Percentiles rank a stretch among this genome's conserved stretches.
phyloP scores from a whole-genome alignment of 2,797 vertebrate species.

The Microcaecilia unicolor region DNA sequence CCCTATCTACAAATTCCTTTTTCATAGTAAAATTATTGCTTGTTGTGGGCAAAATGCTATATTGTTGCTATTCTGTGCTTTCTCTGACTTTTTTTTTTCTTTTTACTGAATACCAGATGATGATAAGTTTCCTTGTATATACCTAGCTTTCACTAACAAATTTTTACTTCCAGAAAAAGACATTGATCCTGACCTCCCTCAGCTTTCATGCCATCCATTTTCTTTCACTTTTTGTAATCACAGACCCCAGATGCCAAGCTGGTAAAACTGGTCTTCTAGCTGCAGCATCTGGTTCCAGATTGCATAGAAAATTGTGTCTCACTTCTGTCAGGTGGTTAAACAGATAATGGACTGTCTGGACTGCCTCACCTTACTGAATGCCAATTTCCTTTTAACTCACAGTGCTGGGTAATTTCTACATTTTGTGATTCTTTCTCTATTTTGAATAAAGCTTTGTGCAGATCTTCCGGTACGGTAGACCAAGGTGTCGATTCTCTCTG shows the following conservation, averaged over 20 bases:
- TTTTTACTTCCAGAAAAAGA: too few species aligned
- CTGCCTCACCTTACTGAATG: constrained; percentile 26
- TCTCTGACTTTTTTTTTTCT: too few species aligned
- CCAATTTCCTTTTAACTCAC: constrained; percentile 26
- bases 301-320: constrained; percentile 27
- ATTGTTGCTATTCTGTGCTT: too few species aligned
- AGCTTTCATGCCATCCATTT: too few species aligned
- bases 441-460: constrained; percentile 9
- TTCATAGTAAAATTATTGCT: too few species aligned
- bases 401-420: constrained; percentile 22
- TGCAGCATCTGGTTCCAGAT: constrained; percentile 18
- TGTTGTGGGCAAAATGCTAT: too few species aligned
- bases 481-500: too few species aligned
- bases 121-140: too few species aligned
- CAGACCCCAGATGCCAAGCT: constrained; percentile 11
- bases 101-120: too few species aligned
- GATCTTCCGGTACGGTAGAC: background rate
- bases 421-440: constrained; percentile 2
- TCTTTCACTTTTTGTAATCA: background rate
- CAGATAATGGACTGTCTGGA: constrained; percentile 27
- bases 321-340: constrained; percentile 37
- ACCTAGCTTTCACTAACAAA: too few species aligned
- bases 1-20: too few species aligned
- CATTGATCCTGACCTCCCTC: too few species aligned
- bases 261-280: constrained; percentile 14